Conservation (phyloP, 2,113 vertebrate species). For the Vidua chalybeata region DNA sequence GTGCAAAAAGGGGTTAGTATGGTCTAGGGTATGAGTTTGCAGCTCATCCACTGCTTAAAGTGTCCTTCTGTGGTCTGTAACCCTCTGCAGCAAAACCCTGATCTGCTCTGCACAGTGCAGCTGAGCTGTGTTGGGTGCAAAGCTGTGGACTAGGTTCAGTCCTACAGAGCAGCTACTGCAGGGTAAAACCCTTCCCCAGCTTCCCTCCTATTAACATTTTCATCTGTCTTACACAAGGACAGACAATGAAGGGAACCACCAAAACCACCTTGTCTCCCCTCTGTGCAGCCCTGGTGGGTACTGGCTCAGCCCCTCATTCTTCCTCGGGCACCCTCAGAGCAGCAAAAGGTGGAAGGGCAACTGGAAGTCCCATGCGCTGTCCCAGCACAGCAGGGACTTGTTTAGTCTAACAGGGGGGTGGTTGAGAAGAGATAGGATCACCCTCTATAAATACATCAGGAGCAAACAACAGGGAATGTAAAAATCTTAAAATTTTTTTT, state of each 20-base stretch:
- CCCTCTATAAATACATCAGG: neutral
- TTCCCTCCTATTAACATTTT: neutral
- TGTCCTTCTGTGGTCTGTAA: neutral
- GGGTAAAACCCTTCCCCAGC: neutral
- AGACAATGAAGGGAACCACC: neutral
- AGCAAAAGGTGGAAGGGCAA: neutral
- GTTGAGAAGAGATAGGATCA: neutral
- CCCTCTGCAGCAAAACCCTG: neutral
- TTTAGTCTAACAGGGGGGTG: neutral
- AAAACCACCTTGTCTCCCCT: neutral
- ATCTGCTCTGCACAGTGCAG: accelerated
- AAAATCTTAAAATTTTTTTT: neutral
- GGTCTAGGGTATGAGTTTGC: neutral
- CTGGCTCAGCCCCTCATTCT: neutral
- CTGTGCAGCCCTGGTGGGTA: neutral
- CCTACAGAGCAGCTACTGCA: neutral
- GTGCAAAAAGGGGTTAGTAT: neutral
- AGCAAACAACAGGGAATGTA: neutral
- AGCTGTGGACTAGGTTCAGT: neutral
- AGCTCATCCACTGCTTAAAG: neutral
- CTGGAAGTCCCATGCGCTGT: neutral
- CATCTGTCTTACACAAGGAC: neutral
- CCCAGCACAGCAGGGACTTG: neutral
- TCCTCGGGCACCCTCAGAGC: neutral
- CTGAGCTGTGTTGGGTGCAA: neutral